Conservation (phyloP, 2,113 vertebrate species). For the Eclectus roratus region DNA sequence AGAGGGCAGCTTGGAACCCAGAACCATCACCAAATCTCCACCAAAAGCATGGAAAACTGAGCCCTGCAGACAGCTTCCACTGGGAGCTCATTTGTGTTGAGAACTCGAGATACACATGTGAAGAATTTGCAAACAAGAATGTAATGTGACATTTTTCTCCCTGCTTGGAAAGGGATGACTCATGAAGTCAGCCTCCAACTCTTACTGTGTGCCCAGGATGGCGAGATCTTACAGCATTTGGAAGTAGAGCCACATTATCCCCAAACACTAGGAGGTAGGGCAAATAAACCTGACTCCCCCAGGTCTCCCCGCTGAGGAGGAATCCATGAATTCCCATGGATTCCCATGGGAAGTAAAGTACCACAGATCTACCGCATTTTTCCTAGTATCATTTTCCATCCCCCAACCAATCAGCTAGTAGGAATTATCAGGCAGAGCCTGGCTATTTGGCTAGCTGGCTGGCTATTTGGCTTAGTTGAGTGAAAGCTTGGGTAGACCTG, state of each 20-base stretch:
- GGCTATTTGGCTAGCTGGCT: neutral
- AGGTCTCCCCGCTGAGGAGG: neutral
- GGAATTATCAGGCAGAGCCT: neutral
- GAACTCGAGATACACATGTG: neutral
- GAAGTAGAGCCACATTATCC: neutral
- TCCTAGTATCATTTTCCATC: neutral
- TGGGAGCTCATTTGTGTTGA: neutral
- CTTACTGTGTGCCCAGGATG: neutral
- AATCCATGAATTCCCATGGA: neutral
- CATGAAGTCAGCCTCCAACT: neutral
- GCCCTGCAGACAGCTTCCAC: neutral
- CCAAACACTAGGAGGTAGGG: neutral
- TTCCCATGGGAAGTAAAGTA: neutral
- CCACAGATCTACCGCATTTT: neutral
- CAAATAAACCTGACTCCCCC: neutral
- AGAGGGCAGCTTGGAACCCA: neutral
- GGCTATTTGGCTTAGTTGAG: neutral
- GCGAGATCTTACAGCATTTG: neutral
- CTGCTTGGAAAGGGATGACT: neutral
- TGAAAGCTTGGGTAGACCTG: neutral
- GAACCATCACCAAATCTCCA: neutral
- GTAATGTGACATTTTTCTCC: constrained; percentile 26
- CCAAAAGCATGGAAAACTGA: neutral
- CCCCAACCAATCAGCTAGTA: neutral
- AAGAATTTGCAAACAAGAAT: constrained; percentile 21